Evolutionary conservation across 2,888 invertebrate genomes (phyloP), one percentile per base, ranked within the genome.

Genomic region (Drosophila buzzatii): DNA sequence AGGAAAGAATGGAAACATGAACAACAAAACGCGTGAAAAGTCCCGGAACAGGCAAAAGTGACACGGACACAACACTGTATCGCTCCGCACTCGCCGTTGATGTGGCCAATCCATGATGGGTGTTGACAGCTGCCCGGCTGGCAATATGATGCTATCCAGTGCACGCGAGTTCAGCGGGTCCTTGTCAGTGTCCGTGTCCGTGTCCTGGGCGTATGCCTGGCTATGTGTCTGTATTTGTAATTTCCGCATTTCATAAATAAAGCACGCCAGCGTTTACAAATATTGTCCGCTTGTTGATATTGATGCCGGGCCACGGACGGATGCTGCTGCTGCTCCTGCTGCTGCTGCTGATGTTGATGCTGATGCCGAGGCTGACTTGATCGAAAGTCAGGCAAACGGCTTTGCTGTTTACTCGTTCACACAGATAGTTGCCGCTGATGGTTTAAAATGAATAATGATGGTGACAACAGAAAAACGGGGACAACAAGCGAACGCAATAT

Each of bases 161-260:
- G 76, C 65, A 79, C 71, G 72, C 58, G 55, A 44, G 39, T 59
- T 39, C 18, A 44, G 41, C 44, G n/a, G 55, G 63, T 53, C 37
- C 42, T 31, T 47, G 51, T 33, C 69, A 27, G 41, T 18, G 23
- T 23, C 23, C 23, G 23, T 23, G 16, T 18, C 27, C 23, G 23
- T 12, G n/a, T 23, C 31, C 47, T 52, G 44, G 45, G 18, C 44
- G 39, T 45, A 20, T 53, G 47, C 18, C 57, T 63, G 71, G 23
- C 55, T 45, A 41, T 65, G 62, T 53, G 44, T 58, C 45, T 33
- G 53, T 78, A 66, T 73, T 76, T 86, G 90, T 83, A 89, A 85
- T 86, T 88, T 89, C 74, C 88, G 79, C 83, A 79, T 85, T 87
- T 89, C 88, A 89, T 88, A 87, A 87, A 87, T 88, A 89, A 88